These are phyloP conservation scores for Lasioglossum morio DNA, from an alignment of 2,888 invertebrate genomes.

Conservation along the genomic window DNA sequence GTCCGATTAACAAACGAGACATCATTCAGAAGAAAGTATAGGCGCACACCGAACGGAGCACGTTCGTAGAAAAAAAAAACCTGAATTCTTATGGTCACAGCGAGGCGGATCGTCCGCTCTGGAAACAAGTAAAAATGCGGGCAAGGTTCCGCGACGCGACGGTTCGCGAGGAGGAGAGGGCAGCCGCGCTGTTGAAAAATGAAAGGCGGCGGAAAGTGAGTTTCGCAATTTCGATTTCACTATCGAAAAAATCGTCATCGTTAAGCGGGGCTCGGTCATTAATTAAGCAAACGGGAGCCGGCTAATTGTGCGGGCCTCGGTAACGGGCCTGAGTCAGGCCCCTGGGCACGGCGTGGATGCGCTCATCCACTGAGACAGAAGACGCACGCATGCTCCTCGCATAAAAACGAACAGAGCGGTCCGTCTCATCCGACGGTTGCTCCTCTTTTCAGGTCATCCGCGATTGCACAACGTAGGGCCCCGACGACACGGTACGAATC, in stretches of 20 bases:
- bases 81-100: neutral
- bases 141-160: conserved; percentile 20
- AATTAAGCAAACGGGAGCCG: conserved; percentile 66
- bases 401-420: conserved; percentile 65
- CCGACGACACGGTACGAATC: conserved; percentile 38
- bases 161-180: neutral
- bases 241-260: conserved; percentile 66
- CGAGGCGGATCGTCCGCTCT: neutral
- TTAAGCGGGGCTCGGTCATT: conserved; percentile 57
- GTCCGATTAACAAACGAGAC: neutral
- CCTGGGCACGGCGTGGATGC: neutral
- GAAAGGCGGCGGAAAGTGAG: conserved; percentile 43
- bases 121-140: conserved; percentile 19
- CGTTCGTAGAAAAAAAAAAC: neutral
- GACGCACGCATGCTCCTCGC: conserved; percentile 47
- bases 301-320: conserved; percentile 56
- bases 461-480: conserved; percentile 58
- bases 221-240: conserved; percentile 67
- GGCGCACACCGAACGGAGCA: neutral
- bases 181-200: conserved; percentile 13
- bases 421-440: conserved; percentile 47
- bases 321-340: conserved; percentile 41
- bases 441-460: conserved; percentile 67
- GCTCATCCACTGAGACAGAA: neutral
- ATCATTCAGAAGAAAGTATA: neutral